Conservation (phyloP, 2,113 vertebrate genomes). For the Bubo bubo region DNA sequence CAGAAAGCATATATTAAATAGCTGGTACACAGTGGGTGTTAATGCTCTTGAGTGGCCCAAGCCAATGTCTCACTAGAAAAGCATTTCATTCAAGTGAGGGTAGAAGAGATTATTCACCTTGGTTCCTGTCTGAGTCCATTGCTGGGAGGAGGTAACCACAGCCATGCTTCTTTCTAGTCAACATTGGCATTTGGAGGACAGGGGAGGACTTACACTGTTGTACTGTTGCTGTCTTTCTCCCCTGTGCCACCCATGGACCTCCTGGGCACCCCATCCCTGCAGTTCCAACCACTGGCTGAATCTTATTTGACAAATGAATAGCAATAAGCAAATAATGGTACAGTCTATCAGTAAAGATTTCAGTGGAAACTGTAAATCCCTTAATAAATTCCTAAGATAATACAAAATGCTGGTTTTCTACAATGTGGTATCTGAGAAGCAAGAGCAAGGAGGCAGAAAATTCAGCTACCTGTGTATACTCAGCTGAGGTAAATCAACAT, state of each 20-base stretch:
- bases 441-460: not conserved
- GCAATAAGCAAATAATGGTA: not conserved
- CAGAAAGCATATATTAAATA: not conserved
- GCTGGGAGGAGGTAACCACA: not conserved
- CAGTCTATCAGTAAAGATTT: not conserved
- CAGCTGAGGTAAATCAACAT: not conserved
- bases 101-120: not conserved
- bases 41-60: not conserved
- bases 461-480: not conserved
- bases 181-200: not conserved
- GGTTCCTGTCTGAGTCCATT: not conserved
- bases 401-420: not conserved
- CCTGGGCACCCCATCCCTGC: not conserved
- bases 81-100: not conserved
- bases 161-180: not conserved
- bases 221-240: not conserved
- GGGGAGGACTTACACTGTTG: not conserved
- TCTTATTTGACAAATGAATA: not conserved
- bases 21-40: not conserved
- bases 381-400: not conserved
- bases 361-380: not conserved
- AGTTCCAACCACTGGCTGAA: not conserved
- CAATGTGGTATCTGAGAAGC: not conserved
- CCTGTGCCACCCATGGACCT: not conserved
- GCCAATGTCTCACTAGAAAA: not conserved